Percentiles rank a stretch among this genome's conserved stretches.
Evolutionary conservation across 2,113 vertebrate species (phyloP).

Genomic region (Aptenodytes patagonicus): DNA sequence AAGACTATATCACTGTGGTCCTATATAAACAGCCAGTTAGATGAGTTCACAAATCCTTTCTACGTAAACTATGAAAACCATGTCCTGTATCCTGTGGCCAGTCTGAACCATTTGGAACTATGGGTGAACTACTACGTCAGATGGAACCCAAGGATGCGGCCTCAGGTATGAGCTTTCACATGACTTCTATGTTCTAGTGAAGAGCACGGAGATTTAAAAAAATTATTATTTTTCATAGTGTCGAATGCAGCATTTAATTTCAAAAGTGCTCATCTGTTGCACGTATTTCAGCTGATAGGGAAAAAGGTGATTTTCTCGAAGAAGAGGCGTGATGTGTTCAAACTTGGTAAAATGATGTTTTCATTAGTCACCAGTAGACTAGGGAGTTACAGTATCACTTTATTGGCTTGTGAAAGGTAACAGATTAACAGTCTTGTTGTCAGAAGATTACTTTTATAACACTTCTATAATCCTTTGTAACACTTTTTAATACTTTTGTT

Average conservation of each 20-base stretch:
- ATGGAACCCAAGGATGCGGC: constrained; percentile 94
- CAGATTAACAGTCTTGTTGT: background rate
- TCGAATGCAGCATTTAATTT: background rate
- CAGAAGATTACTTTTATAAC: background rate
- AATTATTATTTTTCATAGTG: rapidly evolving
- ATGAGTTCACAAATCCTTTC: constrained; percentile 95
- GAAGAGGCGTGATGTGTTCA: background rate
- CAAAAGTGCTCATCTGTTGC: background rate
- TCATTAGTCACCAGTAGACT: background rate
- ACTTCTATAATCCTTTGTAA: background rate
- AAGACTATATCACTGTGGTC: constrained; percentile 92
- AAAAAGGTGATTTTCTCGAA: background rate
- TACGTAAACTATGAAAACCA: constrained; percentile 93
- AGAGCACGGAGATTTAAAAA: background rate
- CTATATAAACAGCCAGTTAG: constrained; percentile 90
- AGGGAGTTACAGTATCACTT: background rate
- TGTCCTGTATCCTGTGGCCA: constrained; percentile 89
- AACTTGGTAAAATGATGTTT: background rate
- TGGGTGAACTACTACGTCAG: constrained; percentile 93
- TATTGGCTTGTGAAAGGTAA: background rate
- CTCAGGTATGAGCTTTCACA: constrained; percentile 79
- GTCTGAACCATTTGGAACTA: constrained; percentile 88
- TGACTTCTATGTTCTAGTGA: background rate
- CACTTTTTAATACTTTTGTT: background rate
- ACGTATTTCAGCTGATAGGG: background rate